Percentiles rank a stretch among this genome's conserved stretches.
Conservation (phyloP, 2,888 invertebrate species). For the Gryllus longicercus region DNA sequence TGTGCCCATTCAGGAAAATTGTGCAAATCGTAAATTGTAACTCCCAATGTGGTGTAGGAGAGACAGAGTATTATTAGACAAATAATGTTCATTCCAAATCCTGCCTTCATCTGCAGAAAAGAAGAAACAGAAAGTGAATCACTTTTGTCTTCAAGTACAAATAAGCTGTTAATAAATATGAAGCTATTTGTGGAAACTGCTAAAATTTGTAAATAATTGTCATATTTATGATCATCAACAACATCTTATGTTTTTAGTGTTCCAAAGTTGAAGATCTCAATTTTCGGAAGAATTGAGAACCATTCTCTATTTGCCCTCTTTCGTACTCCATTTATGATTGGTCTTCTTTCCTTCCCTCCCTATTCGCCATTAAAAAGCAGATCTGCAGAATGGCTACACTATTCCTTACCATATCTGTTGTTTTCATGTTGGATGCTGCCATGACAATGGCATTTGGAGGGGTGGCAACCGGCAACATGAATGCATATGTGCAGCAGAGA, state of each 20-base stretch:
- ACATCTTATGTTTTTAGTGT: no score
- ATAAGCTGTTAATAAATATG: no score
- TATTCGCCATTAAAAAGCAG: neutral
- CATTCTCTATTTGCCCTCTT: no score
- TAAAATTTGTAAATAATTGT: no score
- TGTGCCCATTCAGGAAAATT: constrained; percentile 62
- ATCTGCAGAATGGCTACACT: neutral
- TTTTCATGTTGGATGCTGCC: constrained; percentile 74
- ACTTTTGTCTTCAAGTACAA: neutral
- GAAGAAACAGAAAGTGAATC: constrained; percentile 20
- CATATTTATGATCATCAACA: no score
- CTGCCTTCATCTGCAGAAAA: constrained; percentile 62
- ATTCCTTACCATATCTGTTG: constrained; percentile 66
- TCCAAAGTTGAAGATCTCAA: neutral
- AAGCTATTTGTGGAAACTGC: no score
- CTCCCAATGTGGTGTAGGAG: constrained; percentile 72
- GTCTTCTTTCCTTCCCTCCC: no score
- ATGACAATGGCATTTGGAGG: constrained; percentile 93
- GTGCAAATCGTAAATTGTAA: constrained; percentile 61
- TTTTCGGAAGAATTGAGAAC: neutral
- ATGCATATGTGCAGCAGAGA: constrained; percentile 85
- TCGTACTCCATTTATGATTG: no score
- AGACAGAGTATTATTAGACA: constrained; percentile 68
- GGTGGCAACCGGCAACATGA: constrained; percentile 91
- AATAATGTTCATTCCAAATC: constrained; percentile 70